A percentile compares a stretch with the other conserved stretches of the same genome.
Conservation (phyloP, 2,888 invertebrate species). For the Sphinx pinastri region DNA sequence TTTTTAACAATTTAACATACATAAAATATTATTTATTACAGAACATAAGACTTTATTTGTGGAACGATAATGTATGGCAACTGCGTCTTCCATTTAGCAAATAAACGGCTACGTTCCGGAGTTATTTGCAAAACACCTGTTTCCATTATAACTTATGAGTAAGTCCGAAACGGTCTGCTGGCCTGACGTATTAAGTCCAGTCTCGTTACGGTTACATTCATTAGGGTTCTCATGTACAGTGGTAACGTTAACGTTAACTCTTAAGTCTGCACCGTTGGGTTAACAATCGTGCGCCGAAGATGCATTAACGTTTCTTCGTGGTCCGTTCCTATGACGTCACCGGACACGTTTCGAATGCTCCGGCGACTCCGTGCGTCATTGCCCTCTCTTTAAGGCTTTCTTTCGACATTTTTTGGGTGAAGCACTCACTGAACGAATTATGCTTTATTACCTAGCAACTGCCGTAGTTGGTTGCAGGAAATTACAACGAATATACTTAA, state of each 20-base stretch:
- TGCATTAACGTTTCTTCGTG: constrained; percentile 20
- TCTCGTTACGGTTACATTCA: constrained; percentile 24
- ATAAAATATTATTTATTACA: too few species aligned
- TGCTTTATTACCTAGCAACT: constrained; percentile 20
- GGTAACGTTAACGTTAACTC: not conserved
- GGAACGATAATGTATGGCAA: not conserved
- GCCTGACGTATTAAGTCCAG: constrained; percentile 39
- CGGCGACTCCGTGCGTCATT: constrained; percentile 63
- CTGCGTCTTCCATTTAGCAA: not conserved
- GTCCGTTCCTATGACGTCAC: constrained; percentile 58
- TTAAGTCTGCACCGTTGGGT: not conserved
- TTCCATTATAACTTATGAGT: constrained; percentile 40
- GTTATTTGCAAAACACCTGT: constrained; percentile 22
- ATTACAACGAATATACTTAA: constrained; percentile 5
- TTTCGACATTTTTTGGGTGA: constrained; percentile 45
- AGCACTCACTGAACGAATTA: constrained; percentile 20
- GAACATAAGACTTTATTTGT: not conserved
- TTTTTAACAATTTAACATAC: too few species aligned
- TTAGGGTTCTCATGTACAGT: not conserved
- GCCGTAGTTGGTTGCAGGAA: constrained; percentile 15
- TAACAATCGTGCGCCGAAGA: constrained; percentile 9
- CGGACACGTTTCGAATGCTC: constrained; percentile 60
- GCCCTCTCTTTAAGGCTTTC: constrained; percentile 56
- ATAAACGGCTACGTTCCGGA: constrained; percentile 7
- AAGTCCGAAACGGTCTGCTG: constrained; percentile 35